A percentile compares a stretch with the other conserved stretches of the same genome.
Conservation (phyloP, 2,113 vertebrate genomes). For the Trochalopteron elliotii region DNA sequence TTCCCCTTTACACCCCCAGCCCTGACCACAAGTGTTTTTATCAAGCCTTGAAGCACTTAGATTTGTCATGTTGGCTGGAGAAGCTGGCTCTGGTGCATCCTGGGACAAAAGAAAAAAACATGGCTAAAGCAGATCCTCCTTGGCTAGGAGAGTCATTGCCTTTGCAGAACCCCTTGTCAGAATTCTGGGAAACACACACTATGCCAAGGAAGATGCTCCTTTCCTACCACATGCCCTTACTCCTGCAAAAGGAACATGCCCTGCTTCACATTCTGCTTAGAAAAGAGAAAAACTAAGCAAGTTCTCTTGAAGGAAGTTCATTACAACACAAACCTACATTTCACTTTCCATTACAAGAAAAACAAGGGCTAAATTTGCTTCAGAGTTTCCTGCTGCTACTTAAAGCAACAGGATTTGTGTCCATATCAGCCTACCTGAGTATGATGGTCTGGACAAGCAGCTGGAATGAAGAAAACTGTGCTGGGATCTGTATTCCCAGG, state of each 20-base stretch:
- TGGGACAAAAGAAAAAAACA: not conserved
- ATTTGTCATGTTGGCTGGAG: not conserved
- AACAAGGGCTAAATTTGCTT: not conserved
- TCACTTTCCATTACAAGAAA: not conserved
- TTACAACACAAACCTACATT: not conserved
- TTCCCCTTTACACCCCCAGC: not conserved
- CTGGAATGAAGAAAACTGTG: not conserved
- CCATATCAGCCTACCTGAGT: not conserved
- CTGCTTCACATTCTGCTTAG: not conserved
- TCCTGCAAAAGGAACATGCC: not conserved
- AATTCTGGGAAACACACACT: not conserved
- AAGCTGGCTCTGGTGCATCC: not conserved
- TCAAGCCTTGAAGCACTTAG: not conserved
- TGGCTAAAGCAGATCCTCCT: not conserved
- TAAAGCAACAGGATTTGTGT: not conserved
- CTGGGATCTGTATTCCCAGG: not conserved
- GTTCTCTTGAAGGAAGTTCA: not conserved
- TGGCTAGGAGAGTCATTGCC: not conserved
- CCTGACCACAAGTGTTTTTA: not conserved
- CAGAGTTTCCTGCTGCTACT: not conserved
- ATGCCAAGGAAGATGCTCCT: not conserved
- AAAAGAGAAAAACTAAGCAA: not conserved
- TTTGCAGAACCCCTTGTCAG: accelerated
- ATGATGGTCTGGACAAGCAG: accelerated
- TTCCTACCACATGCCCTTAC: not conserved